These are phyloP conservation scores for Fragum fragum DNA, from an alignment of 2,888 invertebrate genomes.

Conservation along the genomic window DNA sequence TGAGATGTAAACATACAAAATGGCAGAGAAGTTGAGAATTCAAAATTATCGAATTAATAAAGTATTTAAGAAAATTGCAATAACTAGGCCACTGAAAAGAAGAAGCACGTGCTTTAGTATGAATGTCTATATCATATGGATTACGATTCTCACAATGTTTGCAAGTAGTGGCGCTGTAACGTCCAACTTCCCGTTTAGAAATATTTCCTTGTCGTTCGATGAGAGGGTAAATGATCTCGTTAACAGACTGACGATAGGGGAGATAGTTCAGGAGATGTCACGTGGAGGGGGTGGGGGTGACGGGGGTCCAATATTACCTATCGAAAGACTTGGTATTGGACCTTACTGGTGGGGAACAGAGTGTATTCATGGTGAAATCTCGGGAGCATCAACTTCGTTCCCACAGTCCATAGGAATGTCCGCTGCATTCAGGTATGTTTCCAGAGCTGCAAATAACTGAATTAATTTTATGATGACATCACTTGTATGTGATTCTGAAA, in stretches of 20 bases:
- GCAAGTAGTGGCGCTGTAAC: neutral
- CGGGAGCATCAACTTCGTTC: constrained; percentile 78
- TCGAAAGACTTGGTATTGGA: constrained; percentile 75
- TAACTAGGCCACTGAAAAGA: too few relatives aligned
- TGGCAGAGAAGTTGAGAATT: neutral
- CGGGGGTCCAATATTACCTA: constrained; percentile 71
- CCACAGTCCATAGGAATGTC: constrained; percentile 80
- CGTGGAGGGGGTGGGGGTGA: constrained; percentile 68
- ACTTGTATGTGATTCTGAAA: too few relatives aligned
- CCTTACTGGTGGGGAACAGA: constrained; percentile 80
- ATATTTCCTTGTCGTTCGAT: constrained; percentile 78
- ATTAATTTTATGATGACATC: too few relatives aligned
- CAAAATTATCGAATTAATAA: neutral
- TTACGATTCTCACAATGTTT: neutral
- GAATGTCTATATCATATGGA: too few relatives aligned
- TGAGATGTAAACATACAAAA: neutral
- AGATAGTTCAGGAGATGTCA: constrained; percentile 75
- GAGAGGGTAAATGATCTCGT: constrained; percentile 79
- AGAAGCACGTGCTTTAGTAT: too few relatives aligned
- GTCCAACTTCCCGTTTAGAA: constrained; percentile 75
- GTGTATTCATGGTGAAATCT: constrained; percentile 79
- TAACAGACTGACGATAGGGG: constrained; percentile 73
- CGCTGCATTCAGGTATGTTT: constrained; percentile 77
- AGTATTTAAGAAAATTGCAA: too few relatives aligned
- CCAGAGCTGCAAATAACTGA: neutral